phyloP scores from a whole-genome alignment of 2,888 invertebrate genomes.

The Magallana nippona region DNA sequence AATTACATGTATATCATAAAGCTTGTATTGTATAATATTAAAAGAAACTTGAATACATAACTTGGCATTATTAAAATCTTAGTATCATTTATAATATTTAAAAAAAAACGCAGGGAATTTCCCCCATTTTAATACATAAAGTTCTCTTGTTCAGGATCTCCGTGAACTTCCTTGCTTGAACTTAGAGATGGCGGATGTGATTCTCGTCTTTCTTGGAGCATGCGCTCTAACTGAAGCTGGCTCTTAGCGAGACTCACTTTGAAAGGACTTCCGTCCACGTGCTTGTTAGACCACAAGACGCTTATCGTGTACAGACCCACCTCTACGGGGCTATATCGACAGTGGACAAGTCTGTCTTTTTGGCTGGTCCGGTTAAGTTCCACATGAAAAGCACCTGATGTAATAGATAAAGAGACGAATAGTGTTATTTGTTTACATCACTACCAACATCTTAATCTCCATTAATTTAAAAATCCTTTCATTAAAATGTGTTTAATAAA shows the following conservation, averaged over 20 bases:
- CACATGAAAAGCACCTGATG: slow-evolving; percentile 70
- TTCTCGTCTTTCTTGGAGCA: slow-evolving; percentile 40
- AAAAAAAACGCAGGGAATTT: too few species aligned
- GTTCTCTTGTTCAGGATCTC: neutral
- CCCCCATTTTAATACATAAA: neutral
- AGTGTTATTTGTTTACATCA: too few species aligned
- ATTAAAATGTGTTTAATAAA: neutral
- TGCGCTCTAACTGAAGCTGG: slow-evolving; percentile 59
- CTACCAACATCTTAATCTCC: too few species aligned
- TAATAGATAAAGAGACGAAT: neutral
- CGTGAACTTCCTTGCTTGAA: neutral
- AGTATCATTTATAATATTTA: too few species aligned
- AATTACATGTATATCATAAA: too few species aligned
- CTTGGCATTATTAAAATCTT: too few species aligned
- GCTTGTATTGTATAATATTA: too few species aligned
- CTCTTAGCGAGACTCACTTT: slow-evolving; percentile 62
- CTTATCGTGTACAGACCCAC: slow-evolving; percentile 70
- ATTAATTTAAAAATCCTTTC: neutral
- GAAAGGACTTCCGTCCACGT: slow-evolving; percentile 69
- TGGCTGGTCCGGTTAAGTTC: slow-evolving; percentile 70
- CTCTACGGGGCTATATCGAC: slow-evolving; percentile 71
- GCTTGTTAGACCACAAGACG: slow-evolving; percentile 70
- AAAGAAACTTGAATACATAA: too few species aligned
- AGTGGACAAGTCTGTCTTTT: slow-evolving; percentile 70
- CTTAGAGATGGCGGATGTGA: slow-evolving; percentile 15